Percentiles rank a stretch among this genome's conserved stretches.
Evolutionary conservation across 2,797 vertebrate genomes (phyloP).

Genomic region (Chrysocyon brachyurus): DNA sequence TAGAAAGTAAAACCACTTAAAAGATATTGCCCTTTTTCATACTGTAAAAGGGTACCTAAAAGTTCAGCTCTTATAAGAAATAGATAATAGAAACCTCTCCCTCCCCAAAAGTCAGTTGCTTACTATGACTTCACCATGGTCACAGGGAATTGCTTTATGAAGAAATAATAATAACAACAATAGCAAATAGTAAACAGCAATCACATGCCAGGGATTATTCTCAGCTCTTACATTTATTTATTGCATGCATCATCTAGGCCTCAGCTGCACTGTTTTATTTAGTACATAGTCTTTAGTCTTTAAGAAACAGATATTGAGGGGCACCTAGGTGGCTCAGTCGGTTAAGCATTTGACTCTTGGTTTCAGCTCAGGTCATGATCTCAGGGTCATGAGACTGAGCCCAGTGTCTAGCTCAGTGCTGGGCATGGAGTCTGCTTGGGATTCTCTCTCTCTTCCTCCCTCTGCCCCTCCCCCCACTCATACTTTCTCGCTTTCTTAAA

Average conservation of each 20-base stretch:
- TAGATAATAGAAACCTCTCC: neutral
- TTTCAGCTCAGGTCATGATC: too few relatives aligned
- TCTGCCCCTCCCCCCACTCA: too few relatives aligned
- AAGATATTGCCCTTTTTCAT: neutral
- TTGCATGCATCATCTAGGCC: neutral
- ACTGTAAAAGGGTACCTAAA: neutral
- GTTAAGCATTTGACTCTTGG: neutral
- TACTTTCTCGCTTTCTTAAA: too few relatives aligned
- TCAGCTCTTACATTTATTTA: neutral
- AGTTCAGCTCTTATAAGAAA: neutral
- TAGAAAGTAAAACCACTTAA: conserved; percentile 12
- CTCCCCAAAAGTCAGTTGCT: neutral
- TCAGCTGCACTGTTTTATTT: neutral
- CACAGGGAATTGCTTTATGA: neutral
- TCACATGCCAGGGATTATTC: neutral
- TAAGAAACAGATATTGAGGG: neutral
- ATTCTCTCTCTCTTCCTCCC: too few relatives aligned
- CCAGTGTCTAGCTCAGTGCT: too few relatives aligned
- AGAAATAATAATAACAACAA: neutral
- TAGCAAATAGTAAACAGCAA: neutral
- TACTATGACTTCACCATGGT: neutral
- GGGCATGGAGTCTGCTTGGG: too few relatives aligned
- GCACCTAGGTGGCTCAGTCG: neutral
- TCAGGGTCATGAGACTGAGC: too few relatives aligned
- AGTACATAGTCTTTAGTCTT: neutral